Evolutionary conservation across 2,113 vertebrate genomes (phyloP).

Genomic region (Spizaetus ornatus): DNA sequence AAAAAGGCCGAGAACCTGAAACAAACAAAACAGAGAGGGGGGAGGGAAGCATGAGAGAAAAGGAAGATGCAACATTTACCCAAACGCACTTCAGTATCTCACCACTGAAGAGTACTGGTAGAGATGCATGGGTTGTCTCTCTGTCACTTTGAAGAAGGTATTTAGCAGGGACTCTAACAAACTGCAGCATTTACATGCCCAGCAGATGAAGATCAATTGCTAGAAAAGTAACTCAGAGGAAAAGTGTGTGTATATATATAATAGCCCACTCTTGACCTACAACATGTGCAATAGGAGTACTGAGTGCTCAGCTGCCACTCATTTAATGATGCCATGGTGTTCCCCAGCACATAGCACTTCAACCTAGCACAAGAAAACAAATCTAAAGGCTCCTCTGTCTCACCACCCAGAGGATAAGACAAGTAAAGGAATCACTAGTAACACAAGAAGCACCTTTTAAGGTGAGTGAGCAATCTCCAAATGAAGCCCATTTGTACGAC

Average conservation of each 20-base stretch:
- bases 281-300: neutral
- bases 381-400: neutral
- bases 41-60: conserved; percentile 65
- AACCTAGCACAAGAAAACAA: neutral
- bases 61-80: conserved; percentile 40
- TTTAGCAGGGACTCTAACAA: conserved; percentile 22
- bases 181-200: neutral
- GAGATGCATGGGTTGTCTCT: conserved; percentile 48
- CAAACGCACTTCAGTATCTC: conserved; percentile 20
- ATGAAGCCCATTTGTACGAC: neutral
- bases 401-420: neutral
- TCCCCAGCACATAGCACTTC: neutral
- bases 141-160: conserved; percentile 60
- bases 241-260: neutral
- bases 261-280: neutral
- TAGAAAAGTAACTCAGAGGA: neutral
- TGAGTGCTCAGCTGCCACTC: neutral
- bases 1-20: conserved; percentile 69
- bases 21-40: conserved; percentile 69
- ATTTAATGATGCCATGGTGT: neutral
- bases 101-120: conserved; percentile 23
- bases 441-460: neutral
- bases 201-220: neutral
- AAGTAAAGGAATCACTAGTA: neutral
- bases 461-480: neutral